Percentiles rank a stretch among this genome's conserved stretches.
Evolutionary conservation across 2,113 vertebrate genomes (phyloP).

Genomic region (Machaerirhynchus nigripectus): DNA sequence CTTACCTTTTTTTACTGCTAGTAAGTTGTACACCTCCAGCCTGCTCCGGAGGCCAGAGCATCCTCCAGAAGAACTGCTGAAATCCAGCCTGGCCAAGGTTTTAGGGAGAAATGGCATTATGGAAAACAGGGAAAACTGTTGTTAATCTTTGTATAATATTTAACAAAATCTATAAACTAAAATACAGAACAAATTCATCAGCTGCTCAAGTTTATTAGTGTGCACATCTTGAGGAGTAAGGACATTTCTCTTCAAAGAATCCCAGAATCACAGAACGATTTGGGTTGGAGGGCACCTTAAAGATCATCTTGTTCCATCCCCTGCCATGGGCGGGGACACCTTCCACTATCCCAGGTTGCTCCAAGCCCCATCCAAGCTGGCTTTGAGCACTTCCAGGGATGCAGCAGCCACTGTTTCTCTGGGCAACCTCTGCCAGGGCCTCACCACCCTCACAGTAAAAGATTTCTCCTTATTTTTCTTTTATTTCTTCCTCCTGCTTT

Average conservation of each 20-base stretch:
- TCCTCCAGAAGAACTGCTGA: background rate
- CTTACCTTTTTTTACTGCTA: background rate
- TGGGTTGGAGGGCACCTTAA: background rate
- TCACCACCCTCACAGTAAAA: background rate
- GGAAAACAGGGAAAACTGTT: background rate
- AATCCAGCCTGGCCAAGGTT: background rate
- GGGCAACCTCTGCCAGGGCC: background rate
- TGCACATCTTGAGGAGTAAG: background rate
- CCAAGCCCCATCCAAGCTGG: accelerated
- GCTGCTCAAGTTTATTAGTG: background rate
- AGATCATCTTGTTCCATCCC: background rate
- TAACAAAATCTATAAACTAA: background rate
- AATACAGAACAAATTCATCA: background rate
- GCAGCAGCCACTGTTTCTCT: background rate
- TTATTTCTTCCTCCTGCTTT: background rate
- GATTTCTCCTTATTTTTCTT: background rate
- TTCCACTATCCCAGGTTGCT: background rate
- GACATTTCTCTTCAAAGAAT: background rate
- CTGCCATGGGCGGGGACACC: no score
- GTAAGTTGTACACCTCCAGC: background rate
- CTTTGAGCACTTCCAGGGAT: background rate
- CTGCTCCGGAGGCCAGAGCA: background rate
- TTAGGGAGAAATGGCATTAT: background rate
- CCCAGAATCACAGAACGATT: background rate
- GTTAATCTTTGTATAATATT: background rate